Conservation (phyloP, 2,888 invertebrate genomes). For the Lordiphosa andalusiaca region DNA sequence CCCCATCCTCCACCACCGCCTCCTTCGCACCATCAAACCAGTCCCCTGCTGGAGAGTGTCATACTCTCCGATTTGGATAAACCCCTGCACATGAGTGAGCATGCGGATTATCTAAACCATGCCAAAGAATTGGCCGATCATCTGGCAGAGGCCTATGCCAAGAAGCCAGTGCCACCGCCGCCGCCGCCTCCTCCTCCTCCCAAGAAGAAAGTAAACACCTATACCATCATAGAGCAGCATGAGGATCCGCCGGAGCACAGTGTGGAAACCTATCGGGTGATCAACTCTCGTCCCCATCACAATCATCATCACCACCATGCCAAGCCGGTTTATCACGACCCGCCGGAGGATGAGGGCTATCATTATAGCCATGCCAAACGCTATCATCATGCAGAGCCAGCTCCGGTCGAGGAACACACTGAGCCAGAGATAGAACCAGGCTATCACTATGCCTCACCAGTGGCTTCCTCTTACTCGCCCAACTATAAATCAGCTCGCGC, state of each 20-base stretch:
- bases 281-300: slow-evolving; percentile 39
- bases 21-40: slow-evolving; percentile 26
- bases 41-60: slow-evolving; percentile 60
- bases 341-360: slow-evolving; percentile 43
- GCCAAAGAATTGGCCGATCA: slow-evolving; percentile 58
- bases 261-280: slow-evolving; percentile 51
- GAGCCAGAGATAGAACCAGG: slow-evolving; percentile 27
- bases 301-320: slow-evolving; percentile 19
- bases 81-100: slow-evolving; percentile 44
- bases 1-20: slow-evolving; percentile 5
- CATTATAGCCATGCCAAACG: slow-evolving; percentile 33
- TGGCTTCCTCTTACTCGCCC: not conserved
- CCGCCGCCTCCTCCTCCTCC: slow-evolving; percentile 23
- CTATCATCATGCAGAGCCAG: slow-evolving; percentile 48
- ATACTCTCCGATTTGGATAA: slow-evolving; percentile 66
- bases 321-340: slow-evolving; percentile 10
- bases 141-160: slow-evolving; percentile 49
- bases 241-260: slow-evolving; percentile 33
- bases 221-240: slow-evolving; percentile 61
- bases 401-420: slow-evolving; percentile 52
- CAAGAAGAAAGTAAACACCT: slow-evolving; percentile 62
- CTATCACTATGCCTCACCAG: slow-evolving; percentile 41
- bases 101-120: slow-evolving; percentile 57
- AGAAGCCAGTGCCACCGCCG: slow-evolving; percentile 34
- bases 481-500: slow-evolving; percentile 29